Evolutionary conservation across 2,888 invertebrate species (phyloP).

Genomic region (Anoncus sp.): DNA sequence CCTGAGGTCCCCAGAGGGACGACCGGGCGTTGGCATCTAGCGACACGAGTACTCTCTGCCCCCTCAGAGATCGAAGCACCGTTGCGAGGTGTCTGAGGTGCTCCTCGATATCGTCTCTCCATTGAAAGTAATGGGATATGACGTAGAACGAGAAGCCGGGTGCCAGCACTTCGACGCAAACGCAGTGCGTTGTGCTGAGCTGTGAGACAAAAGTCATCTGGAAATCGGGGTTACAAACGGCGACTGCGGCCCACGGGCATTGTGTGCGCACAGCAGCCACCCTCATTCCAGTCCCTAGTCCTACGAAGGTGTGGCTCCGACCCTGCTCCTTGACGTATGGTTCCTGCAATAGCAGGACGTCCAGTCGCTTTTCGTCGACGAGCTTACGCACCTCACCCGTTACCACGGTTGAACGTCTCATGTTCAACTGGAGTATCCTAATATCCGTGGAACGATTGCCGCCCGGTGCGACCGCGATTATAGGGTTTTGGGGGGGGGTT

Average conservation of each 20-base stretch:
- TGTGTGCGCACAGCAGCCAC: conserved; percentile 6
- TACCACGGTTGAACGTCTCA: background rate
- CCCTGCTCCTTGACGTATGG: conserved; percentile 34
- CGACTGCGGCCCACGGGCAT: background rate
- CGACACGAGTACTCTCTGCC: conserved; percentile 39
- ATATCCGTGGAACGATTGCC: too few species aligned
- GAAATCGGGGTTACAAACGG: conserved; percentile 15
- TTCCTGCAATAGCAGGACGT: conserved; percentile 60
- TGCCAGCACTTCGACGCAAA: conserved; percentile 46
- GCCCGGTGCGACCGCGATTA: too few species aligned
- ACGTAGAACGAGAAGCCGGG: conserved; percentile 57
- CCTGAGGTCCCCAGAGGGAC: conserved; percentile 34
- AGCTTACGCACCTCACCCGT: background rate
- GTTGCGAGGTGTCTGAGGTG: conserved; percentile 54
- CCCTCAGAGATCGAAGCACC: conserved; percentile 48
- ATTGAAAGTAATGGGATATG: conserved; percentile 55
- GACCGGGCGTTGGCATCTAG: conserved; percentile 45
- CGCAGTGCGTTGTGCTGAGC: conserved; percentile 51
- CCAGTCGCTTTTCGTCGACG: conserved; percentile 31
- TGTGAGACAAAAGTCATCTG: conserved; percentile 40
- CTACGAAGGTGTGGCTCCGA: conserved; percentile 7
- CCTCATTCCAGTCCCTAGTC: conserved; percentile 17
- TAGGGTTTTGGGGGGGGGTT: too few species aligned
- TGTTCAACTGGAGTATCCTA: too few species aligned
- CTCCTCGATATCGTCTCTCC: conserved; percentile 31